Percentiles rank a stretch among this genome's conserved stretches.
These are phyloP conservation scores for Lysiphlebus fabarum DNA, from an alignment of 1,140 invertebrate species.

Conservation along the genomic window DNA sequence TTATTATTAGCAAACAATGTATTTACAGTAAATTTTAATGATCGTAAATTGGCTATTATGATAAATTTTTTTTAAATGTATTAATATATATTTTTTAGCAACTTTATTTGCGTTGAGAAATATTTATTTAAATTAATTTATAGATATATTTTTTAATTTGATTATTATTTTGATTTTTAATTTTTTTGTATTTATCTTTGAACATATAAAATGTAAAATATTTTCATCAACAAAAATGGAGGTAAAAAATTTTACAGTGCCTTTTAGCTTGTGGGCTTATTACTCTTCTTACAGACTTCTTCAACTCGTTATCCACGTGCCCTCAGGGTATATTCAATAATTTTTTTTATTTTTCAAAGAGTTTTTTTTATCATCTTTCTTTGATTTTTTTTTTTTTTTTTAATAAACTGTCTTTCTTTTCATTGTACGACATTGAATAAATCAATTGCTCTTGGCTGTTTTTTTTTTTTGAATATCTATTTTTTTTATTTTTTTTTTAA, in stretches of 20 bases:
- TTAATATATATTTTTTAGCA: too few species aligned
- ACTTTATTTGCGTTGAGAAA: too few species aligned
- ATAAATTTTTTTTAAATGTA: too few species aligned
- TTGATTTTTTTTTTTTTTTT: conserved; percentile 15
- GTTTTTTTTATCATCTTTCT: conserved; percentile 6
- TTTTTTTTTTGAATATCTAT: conserved; percentile 2
- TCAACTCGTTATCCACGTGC: conserved; percentile 27
- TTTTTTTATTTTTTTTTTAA: conserved; percentile 1
- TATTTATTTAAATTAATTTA: too few species aligned
- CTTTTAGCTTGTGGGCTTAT: conserved; percentile 14
- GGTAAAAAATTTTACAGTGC: background rate
- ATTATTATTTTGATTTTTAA: too few species aligned
- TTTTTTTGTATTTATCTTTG: too few species aligned
- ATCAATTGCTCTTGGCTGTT: conserved; percentile 14
- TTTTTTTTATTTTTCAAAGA: conserved; percentile 9
- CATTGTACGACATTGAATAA: conserved; percentile 16
- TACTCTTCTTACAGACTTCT: conserved; percentile 22
- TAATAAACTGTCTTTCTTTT: conserved; percentile 11
- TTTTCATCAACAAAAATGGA: too few species aligned
- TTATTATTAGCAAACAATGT: too few species aligned
- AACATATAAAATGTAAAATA: too few species aligned
- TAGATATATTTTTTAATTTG: too few species aligned
- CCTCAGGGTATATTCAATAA: background rate
- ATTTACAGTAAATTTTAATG: too few species aligned
- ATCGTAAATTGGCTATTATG: too few species aligned